Evolutionary conservation across 2,797 vertebrate species (phyloP).

Genomic region (Mormyrops boulengeri): DNA sequence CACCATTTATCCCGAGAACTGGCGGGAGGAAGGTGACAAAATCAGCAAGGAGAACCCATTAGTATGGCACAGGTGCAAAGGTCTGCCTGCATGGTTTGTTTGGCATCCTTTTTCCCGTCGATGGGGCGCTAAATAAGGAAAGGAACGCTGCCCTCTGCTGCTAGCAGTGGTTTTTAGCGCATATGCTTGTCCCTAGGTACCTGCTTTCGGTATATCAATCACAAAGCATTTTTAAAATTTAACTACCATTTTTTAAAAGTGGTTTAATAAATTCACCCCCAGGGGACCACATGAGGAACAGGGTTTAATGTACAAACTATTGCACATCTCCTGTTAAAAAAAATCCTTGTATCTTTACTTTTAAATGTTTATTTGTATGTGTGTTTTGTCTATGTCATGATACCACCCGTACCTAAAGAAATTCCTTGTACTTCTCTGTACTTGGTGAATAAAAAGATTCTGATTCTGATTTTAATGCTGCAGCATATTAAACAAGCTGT

Average conservation of each 20-base stretch:
- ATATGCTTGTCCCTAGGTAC: not conserved
- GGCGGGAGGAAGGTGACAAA: not conserved
- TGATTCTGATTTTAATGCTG: not conserved
- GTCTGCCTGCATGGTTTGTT: not conserved
- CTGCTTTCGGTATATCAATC: not conserved
- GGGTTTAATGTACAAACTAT: not conserved
- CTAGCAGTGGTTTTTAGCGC: not conserved
- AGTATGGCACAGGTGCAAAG: not conserved
- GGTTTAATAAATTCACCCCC: not conserved
- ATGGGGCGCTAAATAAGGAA: not conserved
- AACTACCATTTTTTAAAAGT: not conserved
- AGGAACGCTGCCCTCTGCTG: not conserved
- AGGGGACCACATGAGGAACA: not conserved
- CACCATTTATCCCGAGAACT: not conserved
- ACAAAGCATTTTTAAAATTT: not conserved
- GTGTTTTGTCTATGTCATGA: too few relatives aligned
- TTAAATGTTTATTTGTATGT: too few relatives aligned
- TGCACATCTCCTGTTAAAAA: too few relatives aligned
- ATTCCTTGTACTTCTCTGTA: too few relatives aligned
- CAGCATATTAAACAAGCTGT: not conserved
- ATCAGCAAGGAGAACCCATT: not conserved
- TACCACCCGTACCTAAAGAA: too few relatives aligned
- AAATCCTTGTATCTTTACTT: too few relatives aligned
- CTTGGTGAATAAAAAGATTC: too few relatives aligned
- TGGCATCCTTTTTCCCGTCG: not conserved